phyloP scores from a whole-genome alignment of 2,113 vertebrate species.

The Vulpes vulpes region DNA sequence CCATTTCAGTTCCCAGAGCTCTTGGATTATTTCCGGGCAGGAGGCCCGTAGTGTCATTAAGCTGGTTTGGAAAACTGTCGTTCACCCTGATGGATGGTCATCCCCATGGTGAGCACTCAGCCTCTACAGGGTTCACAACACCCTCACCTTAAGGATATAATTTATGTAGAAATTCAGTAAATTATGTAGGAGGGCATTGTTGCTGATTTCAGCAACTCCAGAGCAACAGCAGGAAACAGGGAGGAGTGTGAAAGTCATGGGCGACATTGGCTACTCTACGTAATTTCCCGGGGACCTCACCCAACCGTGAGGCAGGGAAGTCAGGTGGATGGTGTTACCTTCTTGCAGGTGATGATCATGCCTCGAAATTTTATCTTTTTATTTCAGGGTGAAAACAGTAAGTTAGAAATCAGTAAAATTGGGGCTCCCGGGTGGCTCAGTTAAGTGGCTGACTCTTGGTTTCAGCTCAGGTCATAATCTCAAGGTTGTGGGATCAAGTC shows the following conservation, averaged over 20 bases:
- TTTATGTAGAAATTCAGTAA: slow-evolving; percentile 82
- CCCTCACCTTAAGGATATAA: slow-evolving; percentile 82
- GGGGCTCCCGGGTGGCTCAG: background rate
- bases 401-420: fast-evolving
- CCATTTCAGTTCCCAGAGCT: slow-evolving; percentile 40
- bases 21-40: slow-evolving; percentile 76
- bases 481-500: background rate
- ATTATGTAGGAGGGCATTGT: slow-evolving; percentile 82
- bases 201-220: slow-evolving; percentile 83
- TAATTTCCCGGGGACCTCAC: background rate
- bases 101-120: slow-evolving; percentile 64
- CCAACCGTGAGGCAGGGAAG: background rate
- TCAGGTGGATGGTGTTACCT: background rate
- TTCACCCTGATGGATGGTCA: slow-evolving; percentile 71
- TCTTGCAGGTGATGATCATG: background rate
- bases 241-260: slow-evolving; percentile 79
- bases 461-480: background rate
- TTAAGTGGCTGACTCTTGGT: background rate
- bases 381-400: background rate
- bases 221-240: slow-evolving; percentile 1
- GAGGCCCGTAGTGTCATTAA: slow-evolving; percentile 24
- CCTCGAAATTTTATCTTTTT: slow-evolving; percentile 8
- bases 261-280: slow-evolving; percentile 65
- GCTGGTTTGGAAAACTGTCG: slow-evolving; percentile 78
- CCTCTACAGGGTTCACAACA: slow-evolving; percentile 74